Evolutionary conservation across 2,888 invertebrate species (phyloP).

Genomic region (Leptogaster cylindrica): DNA sequence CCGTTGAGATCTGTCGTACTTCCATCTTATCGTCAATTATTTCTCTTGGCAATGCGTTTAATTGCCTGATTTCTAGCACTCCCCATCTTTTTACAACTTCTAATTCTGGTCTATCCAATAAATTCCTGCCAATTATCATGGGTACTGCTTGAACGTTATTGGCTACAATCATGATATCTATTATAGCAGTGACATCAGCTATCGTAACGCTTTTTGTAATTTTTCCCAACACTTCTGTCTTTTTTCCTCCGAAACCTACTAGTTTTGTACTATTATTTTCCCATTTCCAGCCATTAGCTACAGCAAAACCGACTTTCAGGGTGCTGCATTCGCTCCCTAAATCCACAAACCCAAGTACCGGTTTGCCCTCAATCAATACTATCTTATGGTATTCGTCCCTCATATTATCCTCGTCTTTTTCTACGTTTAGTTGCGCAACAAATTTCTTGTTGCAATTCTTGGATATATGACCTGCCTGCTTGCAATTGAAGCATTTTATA

Average conservation of each 20-base stretch:
- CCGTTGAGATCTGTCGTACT: no score
- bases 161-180: background rate
- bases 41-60: no score
- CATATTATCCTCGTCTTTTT: background rate
- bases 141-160: background rate
- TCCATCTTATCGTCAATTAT: no score
- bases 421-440: background rate
- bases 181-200: background rate
- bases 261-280: background rate
- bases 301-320: background rate
- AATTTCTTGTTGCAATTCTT: background rate
- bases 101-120: background rate
- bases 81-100: background rate
- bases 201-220: background rate
- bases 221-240: slow-evolving; percentile 1
- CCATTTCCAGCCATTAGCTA: background rate
- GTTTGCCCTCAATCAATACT: background rate
- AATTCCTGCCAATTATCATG: background rate
- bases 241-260: background rate
- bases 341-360: background rate
- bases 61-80: no score
- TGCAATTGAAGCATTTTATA: background rate
- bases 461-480: background rate
- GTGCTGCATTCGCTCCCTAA: slow-evolving; percentile 9
- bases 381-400: slow-evolving; percentile 10